Conservation (phyloP, 2,797 vertebrate species). For the Kryptolebias ocellatus region DNA sequence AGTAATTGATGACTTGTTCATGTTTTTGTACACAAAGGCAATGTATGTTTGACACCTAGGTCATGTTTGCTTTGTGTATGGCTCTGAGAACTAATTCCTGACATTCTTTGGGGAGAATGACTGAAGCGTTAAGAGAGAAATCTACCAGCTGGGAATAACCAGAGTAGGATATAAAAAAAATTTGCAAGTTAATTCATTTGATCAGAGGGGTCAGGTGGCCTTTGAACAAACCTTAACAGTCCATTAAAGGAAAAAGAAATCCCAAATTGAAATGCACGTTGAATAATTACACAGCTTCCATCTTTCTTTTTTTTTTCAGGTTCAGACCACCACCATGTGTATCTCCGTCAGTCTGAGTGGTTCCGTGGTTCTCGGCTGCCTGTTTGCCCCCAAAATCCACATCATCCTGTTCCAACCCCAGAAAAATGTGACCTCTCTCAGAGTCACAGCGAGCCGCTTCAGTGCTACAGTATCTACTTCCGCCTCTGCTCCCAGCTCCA, state of each 20-base stretch:
- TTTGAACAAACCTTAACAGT: constrained; percentile 49
- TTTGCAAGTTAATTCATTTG: constrained; percentile 11
- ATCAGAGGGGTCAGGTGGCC: constrained; percentile 43
- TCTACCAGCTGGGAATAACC: not conserved
- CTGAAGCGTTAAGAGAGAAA: constrained; percentile 4
- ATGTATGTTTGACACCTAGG: not conserved
- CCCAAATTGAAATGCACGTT: constrained; percentile 9
- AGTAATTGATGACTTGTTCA: not conserved
- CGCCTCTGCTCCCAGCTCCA: constrained; percentile 81
- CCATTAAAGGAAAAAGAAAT: constrained; percentile 42
- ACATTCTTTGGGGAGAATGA: constrained; percentile 2
- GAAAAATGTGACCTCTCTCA: constrained; percentile 93
- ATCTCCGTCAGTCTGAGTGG: constrained; percentile 98
- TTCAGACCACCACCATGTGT: constrained; percentile 99
- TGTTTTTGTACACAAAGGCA: not conserved
- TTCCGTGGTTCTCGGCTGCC: constrained; percentile 96
- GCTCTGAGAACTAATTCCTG: constrained; percentile 8
- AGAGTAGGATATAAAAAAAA: constrained; percentile 13
- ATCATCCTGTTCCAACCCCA: constrained; percentile 99
- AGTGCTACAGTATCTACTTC: constrained; percentile 83
- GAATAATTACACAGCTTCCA: constrained; percentile 67
- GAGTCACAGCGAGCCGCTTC: constrained; percentile 89
- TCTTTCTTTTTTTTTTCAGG: constrained; percentile 75
- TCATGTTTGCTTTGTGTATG: constrained; percentile 3
- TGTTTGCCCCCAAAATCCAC: constrained; percentile 96